Base-by-base conservation (phyloP, 2,888 invertebrate species). In the Hypena proboscidalis region DNA sequence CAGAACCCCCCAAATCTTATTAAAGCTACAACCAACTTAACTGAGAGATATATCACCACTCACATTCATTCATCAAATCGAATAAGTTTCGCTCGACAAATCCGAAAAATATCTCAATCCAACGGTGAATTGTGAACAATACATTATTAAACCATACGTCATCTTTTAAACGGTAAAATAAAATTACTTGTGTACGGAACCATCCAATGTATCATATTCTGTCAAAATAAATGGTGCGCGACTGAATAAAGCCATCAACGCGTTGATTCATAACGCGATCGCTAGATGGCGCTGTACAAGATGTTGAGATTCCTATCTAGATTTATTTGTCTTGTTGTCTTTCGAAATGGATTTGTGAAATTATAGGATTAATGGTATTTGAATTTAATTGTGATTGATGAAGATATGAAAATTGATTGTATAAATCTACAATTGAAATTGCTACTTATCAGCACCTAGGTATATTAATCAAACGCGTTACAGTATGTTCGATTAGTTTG, bases 121-220 rank as follows among this genome's bases (percentile, higher is more conserved):
- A 61, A 43, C 20, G 32, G 22, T 14, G n/a, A 7, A 39, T 23
- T 35, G 9, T 17, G 34, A 30, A 34, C 51, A 14, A 40, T 37
- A 36, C 27, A 34, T 29, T 30, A 21, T 32, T 32, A 22, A 31
- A 47, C 49, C 42, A 64, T 63, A 47, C 57, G 70, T 76, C 75
- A 76, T 68, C 68, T 67, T 67, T 61, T 72, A 64, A 76, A 77
- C 75, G 74, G 77, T 80, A 74, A 72, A 74, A 74, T 68, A 72
- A 73, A 70, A 74, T 73, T 69, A 67, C 62, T 31, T 4, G 21
- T 10, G 43, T 63, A 67, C 59, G 45, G 58, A 56, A 61, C 59
- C 51, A 52, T 44, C 51, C 64, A 58, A 72, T 73, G 59, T 56
- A 70, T 72, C 70, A 68, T 61, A 47, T 58, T 54, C 48, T 65